Evolutionary conservation across 2,888 invertebrate species (phyloP).

Genomic region (Lamellibrachia columna): DNA sequence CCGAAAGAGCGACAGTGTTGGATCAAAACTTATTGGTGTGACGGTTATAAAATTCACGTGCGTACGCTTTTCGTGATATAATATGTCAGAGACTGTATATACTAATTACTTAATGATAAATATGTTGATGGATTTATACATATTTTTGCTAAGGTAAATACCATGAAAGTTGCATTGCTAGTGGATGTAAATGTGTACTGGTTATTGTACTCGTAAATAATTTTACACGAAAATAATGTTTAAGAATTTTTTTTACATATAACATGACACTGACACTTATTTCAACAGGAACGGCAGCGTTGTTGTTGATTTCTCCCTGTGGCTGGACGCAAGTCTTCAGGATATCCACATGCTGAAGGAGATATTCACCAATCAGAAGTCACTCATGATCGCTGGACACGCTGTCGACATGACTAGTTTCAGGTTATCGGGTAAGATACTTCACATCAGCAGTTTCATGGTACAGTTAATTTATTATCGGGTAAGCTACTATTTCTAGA

Average conservation of each 20-base stretch:
- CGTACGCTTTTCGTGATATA: neutral
- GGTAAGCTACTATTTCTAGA: neutral
- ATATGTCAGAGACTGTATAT: neutral
- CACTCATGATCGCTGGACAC: neutral
- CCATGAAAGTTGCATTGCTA: neutral
- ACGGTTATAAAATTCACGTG: neutral
- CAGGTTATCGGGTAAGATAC: neutral
- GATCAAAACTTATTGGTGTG: neutral
- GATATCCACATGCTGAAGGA: neutral
- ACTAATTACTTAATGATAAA: neutral
- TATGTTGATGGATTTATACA: neutral
- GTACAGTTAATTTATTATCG: neutral
- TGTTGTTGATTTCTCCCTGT: neutral
- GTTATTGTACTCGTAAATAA: neutral
- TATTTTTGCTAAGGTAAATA: neutral
- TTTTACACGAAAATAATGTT: neutral
- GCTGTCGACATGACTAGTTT: neutral
- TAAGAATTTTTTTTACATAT: neutral
- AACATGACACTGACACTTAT: neutral
- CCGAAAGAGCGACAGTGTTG: neutral
- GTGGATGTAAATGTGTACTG: neutral
- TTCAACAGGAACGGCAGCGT: neutral
- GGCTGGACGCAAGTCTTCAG: neutral
- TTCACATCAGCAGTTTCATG: neutral
- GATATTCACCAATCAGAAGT: neutral